These are phyloP conservation scores for Ashinkailepas kermadecensis DNA, from an alignment of 2,888 invertebrate genomes.

Conservation along the genomic window DNA sequence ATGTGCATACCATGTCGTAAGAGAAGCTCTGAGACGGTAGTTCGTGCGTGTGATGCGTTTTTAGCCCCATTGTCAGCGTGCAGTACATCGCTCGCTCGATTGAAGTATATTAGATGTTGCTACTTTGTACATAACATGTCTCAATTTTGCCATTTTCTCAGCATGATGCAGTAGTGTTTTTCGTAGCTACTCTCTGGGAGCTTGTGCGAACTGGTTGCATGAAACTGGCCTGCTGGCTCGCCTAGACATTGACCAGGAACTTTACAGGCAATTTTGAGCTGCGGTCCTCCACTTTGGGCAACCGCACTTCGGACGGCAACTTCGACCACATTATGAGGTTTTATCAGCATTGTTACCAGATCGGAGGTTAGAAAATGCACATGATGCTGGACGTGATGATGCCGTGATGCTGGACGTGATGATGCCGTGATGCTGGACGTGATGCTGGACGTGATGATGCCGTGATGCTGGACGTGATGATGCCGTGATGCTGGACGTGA, in stretches of 20 bases:
- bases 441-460: too few species aligned
- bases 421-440: too few species aligned
- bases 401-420: too few species aligned
- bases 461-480: too few species aligned
- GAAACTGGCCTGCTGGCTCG: not conserved
- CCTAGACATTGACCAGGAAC: not conserved
- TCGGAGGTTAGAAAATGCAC: not conserved
- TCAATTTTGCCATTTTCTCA: not conserved
- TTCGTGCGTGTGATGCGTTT: not conserved
- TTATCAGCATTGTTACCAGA: conserved; percentile 21
- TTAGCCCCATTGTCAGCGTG: not conserved
- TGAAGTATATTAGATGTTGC: not conserved
- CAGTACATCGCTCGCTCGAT: not conserved
- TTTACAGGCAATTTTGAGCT: conserved; percentile 12
- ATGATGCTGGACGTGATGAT: too few species aligned
- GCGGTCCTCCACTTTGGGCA: not conserved
- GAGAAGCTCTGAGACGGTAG: not conserved
- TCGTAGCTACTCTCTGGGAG: not conserved
- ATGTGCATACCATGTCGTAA: too few species aligned
- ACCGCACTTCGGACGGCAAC: not conserved
- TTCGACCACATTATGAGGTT: conserved; percentile 19
- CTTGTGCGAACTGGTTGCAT: not conserved
- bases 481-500: too few species aligned
- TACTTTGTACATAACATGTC: not conserved
- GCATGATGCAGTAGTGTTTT: not conserved